A percentile compares a stretch with the other conserved stretches of the same genome.
Conservation (phyloP, 2,888 invertebrate genomes). For the Augochlorella aurata region DNA sequence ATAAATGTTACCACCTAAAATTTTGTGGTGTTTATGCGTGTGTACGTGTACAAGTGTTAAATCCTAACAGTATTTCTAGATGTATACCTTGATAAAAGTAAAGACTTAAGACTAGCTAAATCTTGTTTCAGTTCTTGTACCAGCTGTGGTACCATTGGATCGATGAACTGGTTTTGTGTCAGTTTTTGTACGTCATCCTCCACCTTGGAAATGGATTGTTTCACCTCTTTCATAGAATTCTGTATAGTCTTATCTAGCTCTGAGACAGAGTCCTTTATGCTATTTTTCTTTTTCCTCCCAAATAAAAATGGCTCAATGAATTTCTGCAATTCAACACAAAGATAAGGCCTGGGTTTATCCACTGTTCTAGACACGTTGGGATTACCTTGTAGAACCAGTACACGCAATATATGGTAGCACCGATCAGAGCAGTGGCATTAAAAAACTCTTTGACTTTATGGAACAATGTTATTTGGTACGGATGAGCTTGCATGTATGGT, state of each 20-base stretch:
- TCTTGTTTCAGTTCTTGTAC: conserved; percentile 80
- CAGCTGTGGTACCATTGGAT: conserved; percentile 76
- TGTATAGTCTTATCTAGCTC: conserved; percentile 88
- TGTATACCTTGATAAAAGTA: conserved; percentile 78
- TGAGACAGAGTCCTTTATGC: conserved; percentile 86
- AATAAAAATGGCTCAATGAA: conserved; percentile 87
- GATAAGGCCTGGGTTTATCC: not conserved
- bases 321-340: conserved; percentile 81
- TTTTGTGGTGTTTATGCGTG: conserved; percentile 5
- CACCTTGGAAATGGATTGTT: conserved; percentile 86
- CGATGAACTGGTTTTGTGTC: conserved; percentile 72
- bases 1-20: conserved; percentile 57
- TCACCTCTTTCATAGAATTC: conserved; percentile 84
- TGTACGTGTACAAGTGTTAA: not conserved
- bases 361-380: not conserved
- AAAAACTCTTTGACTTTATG: conserved; percentile 87
- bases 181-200: conserved; percentile 85
- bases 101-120: conserved; percentile 79
- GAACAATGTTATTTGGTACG: conserved; percentile 81
- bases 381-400: conserved; percentile 92
- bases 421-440: conserved; percentile 88
- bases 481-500: conserved; percentile 64
- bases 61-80: conserved; percentile 13
- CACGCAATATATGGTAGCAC: conserved; percentile 89
- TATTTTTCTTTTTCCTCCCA: conserved; percentile 86